Evolutionary conservation across 2,797 vertebrate species (phyloP), one percentile per base, ranked within the genome.

Genomic region (Sphaeramia orbicularis): DNA sequence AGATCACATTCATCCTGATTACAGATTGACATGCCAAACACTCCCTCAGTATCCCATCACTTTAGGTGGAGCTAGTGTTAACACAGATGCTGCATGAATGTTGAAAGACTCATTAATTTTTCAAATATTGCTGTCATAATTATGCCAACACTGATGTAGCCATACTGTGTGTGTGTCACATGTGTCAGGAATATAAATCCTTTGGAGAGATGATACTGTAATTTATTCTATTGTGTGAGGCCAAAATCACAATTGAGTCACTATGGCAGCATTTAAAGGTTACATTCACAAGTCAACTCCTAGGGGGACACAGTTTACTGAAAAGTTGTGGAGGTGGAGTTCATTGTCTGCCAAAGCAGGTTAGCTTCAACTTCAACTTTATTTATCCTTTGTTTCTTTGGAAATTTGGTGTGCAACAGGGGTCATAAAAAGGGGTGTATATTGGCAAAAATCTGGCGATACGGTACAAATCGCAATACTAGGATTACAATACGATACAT

Each of bases 1-100:
- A 76, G 59, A 83, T 73, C 42, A 59, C 49, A 80, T 70, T 84
- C 42, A 59, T 37, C 49, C 48, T 71, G 32, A 74, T 71, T 77
- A 50, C 66, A 61, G 65, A 41, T 45, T 52, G 44, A 50, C 41
- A 10, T 16, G 30, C 32, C 51, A 53, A 73, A 66, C 64, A 70
- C 67, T 58, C 37, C 27, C 58, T 59, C 35, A 21, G 30, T 30
- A 21, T 37, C 51, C 37, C 30, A 19, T 70, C 44, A 36, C n/a
- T 52, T 32, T 19, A 37, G 10, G 27, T 21, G 19, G 53, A 71
- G 52, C 12, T 18, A 8, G 24, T 13, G 18, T 38, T 43, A 61
- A 74, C 40, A 60, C 48, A 59, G 14, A 16, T 18, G 44, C 32
- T 55, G 36, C 53, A 61, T 62, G 10, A 77, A 74, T 61, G 36